Base-by-base conservation (phyloP, 2,797 vertebrate genomes). In the Sebastes trivittatus region DNA sequence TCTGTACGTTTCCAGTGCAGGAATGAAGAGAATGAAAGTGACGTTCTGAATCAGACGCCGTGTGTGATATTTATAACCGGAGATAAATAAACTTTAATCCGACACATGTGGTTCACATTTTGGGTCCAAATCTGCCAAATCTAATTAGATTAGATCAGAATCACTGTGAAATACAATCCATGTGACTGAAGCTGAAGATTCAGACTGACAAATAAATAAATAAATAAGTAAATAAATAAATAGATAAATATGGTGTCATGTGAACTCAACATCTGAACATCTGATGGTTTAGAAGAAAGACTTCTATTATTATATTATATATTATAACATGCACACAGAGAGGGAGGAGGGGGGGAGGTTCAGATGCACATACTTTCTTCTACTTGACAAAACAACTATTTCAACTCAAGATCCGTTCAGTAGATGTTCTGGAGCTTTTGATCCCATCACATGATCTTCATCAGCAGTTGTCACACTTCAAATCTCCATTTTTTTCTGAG, bases 1-100 rank as follows among this genome's bases (percentile, higher is more conserved):
- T 1, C 14, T 23, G 42, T 46, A 32, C 1, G 2, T 34, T 8
- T 14, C 54, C 3, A 32, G 23, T 8, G 18, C 13, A 20, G 7
- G 38, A 65, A 46, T 23, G 11, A 68, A 38, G 30, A 18, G 7
- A 23, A 72, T 27, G 16, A 30, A 63, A n/a, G 62, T 27, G 56
- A 74, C 20, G 22, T 36, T 36, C 34, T 36, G 34, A 36, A 36
- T 36, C 34, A 36, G 56, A 74, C 14, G 22, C 20, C 7, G 11
- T 54, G 36, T 75, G 78, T 59, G 69, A 34, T 75, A 65, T 78
- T 81, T 76, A 52, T 34, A 70, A 69, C 74, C 6, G 1, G 34
- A 78, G 63, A 72, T 75, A 38, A 69, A 61, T 63, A 18, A 38
- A 32, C 46, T 75, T 49, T 81, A 79, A 86, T 81, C 72, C n/a